phyloP scores from a whole-genome alignment of 2,797 vertebrate species.

The Agapornis canus region DNA sequence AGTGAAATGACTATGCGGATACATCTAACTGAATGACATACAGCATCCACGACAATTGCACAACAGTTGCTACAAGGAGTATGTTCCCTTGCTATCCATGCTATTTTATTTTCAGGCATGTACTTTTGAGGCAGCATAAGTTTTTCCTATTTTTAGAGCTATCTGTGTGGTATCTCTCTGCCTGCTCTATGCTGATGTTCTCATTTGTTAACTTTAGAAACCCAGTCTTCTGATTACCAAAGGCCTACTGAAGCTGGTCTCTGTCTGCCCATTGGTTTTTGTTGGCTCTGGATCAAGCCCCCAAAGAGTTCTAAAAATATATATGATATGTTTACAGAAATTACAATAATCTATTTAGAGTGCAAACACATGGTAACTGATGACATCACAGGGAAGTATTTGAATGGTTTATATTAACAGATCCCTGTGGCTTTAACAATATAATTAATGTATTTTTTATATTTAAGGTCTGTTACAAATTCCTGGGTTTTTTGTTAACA shows the following conservation, averaged over 20 bases:
- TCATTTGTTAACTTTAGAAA: not conserved
- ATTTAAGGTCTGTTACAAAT: not conserved
- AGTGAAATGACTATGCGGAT: not conserved
- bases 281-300: slow-evolving; percentile 2
- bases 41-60: not conserved
- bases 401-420: slow-evolving; percentile 31
- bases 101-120: not conserved
- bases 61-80: not conserved
- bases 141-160: not conserved
- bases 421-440: slow-evolving; percentile 3
- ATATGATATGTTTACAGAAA: slow-evolving; percentile 39
- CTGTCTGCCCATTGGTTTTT: not conserved
- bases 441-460: not conserved
- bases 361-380: slow-evolving; percentile 27
- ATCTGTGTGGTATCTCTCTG: not conserved
- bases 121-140: not conserved
- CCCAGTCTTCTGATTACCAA: not conserved
- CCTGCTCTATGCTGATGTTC: not conserved
- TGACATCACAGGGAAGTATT: slow-evolving; percentile 39
- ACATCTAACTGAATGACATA: not conserved
- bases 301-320: slow-evolving; percentile 51
- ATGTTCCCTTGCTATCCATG: not conserved
- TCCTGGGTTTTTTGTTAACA: not conserved
- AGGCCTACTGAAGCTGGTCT: not conserved
- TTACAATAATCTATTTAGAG: slow-evolving; percentile 47